Base-by-base conservation (phyloP, 1,140 invertebrate species). In the Cyclina sinensis region DNA sequence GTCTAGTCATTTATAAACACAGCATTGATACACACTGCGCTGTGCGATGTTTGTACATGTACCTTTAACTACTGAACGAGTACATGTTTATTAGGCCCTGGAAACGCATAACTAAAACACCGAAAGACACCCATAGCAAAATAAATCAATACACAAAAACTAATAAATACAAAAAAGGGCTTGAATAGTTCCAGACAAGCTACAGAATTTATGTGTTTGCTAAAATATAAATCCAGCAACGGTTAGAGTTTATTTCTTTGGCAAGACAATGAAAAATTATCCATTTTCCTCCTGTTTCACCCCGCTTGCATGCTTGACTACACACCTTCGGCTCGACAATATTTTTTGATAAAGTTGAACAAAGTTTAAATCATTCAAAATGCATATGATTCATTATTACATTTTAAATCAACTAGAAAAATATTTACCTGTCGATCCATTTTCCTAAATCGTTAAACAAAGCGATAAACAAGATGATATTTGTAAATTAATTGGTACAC, bases 401-500 rank as follows among this genome's bases (percentile, higher is more conserved):
- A 32, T 16, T 51, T 51, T 51, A 35, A 51, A 78, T 78, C 74
- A 78, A 78, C 16, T 7, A 84, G 54, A n/a, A 54, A 54, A 74
- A 24, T 30, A 57, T 46, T 84, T 84, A 84, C 82, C 82, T 84
- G 82, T 84, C 62, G 62, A 74, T 84, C 82, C 82, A 84, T 84
- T 65, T 2, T 54, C 74, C 48, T 51, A 35, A 30, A 48, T 78
- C 37, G 18, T 51, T 32, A 51, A 32, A 51, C 30, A 24, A 51
- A 18, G 43, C 74, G 30, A 30, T 54, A 54, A 30, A 21, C 1
- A 78, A 16, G 74, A 43, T 21, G 46, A 51, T 51, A 51, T 46
- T 78, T 48, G 46, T n/a, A n/a, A 78, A 54, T 78, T 51, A 51
- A 51, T 35, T 54, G 74, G 74, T 27, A 78, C 74, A 78, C 74